phyloP scores from a whole-genome alignment of 2,797 vertebrate species.

The Phalanger gymnotis region DNA sequence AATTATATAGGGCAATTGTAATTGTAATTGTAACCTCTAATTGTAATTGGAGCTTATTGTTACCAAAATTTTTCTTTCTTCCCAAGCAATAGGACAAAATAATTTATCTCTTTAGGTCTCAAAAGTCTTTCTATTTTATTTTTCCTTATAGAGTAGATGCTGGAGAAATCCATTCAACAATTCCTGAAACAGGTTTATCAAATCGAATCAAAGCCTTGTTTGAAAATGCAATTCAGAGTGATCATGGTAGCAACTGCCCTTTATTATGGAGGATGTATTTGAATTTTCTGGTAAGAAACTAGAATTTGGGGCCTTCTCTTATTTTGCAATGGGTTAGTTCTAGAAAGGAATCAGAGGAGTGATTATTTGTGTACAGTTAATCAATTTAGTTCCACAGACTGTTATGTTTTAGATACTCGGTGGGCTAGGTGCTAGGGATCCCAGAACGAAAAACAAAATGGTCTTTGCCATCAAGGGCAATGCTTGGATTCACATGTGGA shows the following conservation, averaged over 20 bases:
- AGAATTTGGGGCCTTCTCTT: background rate
- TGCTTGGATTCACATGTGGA: background rate
- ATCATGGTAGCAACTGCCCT: conserved; percentile 90
- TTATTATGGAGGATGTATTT: conserved; percentile 97
- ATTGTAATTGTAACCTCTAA: background rate
- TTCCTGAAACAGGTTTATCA: conserved; percentile 93
- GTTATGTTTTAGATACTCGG: background rate
- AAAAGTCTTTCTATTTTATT: background rate
- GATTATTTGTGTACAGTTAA: background rate
- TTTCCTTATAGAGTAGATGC: conserved; percentile 82
- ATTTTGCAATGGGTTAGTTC: background rate
- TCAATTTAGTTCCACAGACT: background rate
- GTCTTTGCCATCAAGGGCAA: background rate
- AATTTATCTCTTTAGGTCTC: background rate
- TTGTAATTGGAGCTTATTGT: background rate
- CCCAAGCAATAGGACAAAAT: background rate
- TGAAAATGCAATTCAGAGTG: conserved; percentile 89
- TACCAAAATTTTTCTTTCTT: fast-evolving
- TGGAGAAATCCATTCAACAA: conserved; percentile 81
- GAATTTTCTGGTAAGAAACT: conserved; percentile 90
- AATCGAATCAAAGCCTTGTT: conserved; percentile 93
- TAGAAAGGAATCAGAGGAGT: background rate
- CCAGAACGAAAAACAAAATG: background rate
- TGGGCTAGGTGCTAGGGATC: background rate
- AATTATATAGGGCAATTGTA: background rate